phyloP scores from a whole-genome alignment of 2,797 vertebrate species.

The Thalassophryne amazonica region DNA sequence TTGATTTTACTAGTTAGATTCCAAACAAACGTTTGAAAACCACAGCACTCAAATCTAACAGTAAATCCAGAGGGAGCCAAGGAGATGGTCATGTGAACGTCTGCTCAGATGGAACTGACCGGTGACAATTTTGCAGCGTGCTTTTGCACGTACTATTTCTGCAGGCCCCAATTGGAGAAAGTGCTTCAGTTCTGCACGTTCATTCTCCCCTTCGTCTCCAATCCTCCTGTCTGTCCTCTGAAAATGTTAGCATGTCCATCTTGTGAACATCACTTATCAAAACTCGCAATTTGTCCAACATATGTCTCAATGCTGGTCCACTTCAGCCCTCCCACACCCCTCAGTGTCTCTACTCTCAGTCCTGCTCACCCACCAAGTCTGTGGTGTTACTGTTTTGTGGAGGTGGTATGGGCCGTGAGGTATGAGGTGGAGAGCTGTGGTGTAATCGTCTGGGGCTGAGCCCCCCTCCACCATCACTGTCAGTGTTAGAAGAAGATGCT shows the following conservation, averaged over 20 bases:
- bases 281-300: constrained; percentile 33
- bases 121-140: background rate
- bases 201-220: constrained; percentile 3
- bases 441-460: constrained; percentile 77
- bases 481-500: constrained; percentile 79
- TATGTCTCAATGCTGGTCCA: background rate
- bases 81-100: constrained; percentile 29
- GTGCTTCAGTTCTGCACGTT: background rate
- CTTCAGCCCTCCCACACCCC: background rate
- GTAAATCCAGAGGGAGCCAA: constrained; percentile 18
- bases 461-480: constrained; percentile 79
- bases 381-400: constrained; percentile 74
- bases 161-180: constrained; percentile 11
- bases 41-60: constrained; percentile 14
- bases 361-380: constrained; percentile 75
- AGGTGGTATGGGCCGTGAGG: constrained; percentile 60
- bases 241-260: background rate
- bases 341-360: constrained; percentile 54
- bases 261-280: constrained; percentile 28
- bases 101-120: constrained; percentile 15
- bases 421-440: constrained; percentile 60
- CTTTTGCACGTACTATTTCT: constrained; percentile 7
- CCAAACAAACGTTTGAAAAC: constrained; percentile 38
- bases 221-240: background rate
- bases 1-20: constrained; percentile 32